Conservation (phyloP, 37 sponge, comb jelly and placozoan genomes). For the Halisarca cf. caerulea region DNA sequence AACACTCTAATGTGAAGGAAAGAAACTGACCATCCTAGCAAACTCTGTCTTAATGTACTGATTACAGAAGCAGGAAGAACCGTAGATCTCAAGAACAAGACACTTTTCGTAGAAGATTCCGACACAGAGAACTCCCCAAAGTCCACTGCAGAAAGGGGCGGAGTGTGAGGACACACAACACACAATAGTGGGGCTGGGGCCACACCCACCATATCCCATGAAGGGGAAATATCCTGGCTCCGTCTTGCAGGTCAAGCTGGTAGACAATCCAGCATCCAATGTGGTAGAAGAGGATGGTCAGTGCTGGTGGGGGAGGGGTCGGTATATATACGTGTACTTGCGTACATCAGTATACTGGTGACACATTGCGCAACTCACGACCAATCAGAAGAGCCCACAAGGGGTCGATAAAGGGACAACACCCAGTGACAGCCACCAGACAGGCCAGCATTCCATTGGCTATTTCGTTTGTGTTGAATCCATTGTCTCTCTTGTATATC, state of each 20-base stretch:
- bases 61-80: conserved; percentile 68
- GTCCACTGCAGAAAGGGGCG: conserved; percentile 51
- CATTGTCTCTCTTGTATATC: conserved; percentile 77
- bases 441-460: conserved; percentile 79
- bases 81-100: conserved; percentile 65
- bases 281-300: conserved; percentile 71
- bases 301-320: conserved; percentile 18
- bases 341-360: too few relatives aligned
- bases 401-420: conserved; percentile 80
- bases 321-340: too few relatives aligned
- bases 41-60: not conserved
- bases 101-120: conserved; percentile 61
- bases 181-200: too few relatives aligned
- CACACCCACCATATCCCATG: conserved; percentile 75
- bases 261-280: conserved; percentile 68
- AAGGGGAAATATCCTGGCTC: conserved; percentile 86
- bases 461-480: conserved; percentile 83
- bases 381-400: conserved; percentile 70
- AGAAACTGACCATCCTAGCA: not conserved
- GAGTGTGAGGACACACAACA: too few relatives aligned
- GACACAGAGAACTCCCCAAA: conserved; percentile 82
- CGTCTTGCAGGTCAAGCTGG: conserved; percentile 59
- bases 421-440: conserved; percentile 84
- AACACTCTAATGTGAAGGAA: too few relatives aligned
- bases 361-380: conserved; percentile 33